Conservation (phyloP, 2,113 vertebrate genomes). For the Arizona elegans region DNA sequence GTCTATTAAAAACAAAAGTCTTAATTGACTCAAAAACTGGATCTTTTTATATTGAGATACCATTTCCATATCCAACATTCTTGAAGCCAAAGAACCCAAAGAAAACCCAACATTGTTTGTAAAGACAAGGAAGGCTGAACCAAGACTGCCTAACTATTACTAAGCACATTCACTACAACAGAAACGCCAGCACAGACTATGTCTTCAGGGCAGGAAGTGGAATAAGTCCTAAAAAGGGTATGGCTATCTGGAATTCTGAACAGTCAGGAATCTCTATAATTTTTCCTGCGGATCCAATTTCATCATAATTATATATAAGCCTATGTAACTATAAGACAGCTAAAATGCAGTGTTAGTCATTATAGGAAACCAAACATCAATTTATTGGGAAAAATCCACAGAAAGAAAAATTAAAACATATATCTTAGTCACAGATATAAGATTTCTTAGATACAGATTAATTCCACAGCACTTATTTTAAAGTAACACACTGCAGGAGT, state of each 20-base stretch:
- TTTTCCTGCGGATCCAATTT: neutral
- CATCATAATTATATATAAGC: neutral
- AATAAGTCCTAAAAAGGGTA: neutral
- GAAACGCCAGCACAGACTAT: neutral
- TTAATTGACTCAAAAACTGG: neutral
- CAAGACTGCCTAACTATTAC: neutral
- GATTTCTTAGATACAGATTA: neutral
- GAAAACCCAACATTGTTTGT: neutral
- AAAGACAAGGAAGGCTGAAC: neutral
- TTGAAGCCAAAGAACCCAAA: neutral
- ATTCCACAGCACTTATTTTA: neutral
- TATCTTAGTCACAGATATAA: neutral
- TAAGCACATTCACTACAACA: neutral
- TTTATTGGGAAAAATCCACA: neutral
- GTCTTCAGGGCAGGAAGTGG: neutral
- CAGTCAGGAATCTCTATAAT: neutral
- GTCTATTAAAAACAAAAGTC: neutral
- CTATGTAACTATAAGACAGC: neutral
- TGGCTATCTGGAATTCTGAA: neutral
- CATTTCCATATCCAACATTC: neutral
- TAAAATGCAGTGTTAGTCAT: neutral
- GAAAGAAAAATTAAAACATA: neutral
- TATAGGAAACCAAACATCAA: neutral
- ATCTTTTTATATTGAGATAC: neutral
- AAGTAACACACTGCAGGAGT: neutral